Conservation (phyloP, 2,797 vertebrate genomes). For the Sebastiscus tertius region DNA sequence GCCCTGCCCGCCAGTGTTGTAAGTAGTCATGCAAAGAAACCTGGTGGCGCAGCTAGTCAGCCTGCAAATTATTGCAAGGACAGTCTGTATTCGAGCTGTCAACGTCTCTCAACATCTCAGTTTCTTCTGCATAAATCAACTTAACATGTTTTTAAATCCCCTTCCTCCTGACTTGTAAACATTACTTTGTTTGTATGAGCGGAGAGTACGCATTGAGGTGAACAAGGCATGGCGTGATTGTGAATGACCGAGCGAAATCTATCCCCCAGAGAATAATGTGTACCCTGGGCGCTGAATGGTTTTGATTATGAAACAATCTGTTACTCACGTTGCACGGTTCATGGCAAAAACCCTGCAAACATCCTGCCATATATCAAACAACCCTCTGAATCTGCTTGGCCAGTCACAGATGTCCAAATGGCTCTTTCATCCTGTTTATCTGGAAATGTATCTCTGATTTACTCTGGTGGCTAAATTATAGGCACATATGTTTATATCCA, state of each 20-base stretch:
- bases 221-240: conserved; percentile 10
- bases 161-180: conserved; percentile 30
- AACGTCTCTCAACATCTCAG: conserved; percentile 3
- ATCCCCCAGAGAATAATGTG: conserved; percentile 32
- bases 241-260: conserved; percentile 8
- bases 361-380: conserved; percentile 66
- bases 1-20: conserved; percentile 20
- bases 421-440: conserved; percentile 63
- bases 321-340: conserved; percentile 47
- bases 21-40: conserved; percentile 28
- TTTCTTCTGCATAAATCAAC: conserved; percentile 1
- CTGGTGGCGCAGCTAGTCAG: conserved; percentile 15
- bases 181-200: conserved; percentile 31
- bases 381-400: conserved; percentile 23
- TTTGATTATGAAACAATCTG: conserved; percentile 67
- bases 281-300: conserved; percentile 15
- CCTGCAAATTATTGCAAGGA: conserved; percentile 38
- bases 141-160: conserved; percentile 24
- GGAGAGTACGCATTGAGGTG: background rate
- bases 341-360: conserved; percentile 57
- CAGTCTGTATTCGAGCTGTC: conserved; percentile 3
- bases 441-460: conserved; percentile 57
- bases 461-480: conserved; percentile 55
- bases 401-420: conserved; percentile 57
- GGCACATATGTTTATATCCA: conserved; percentile 48